Base-by-base conservation (phyloP, 2,797 vertebrate genomes). In the Chrosomus eos region DNA sequence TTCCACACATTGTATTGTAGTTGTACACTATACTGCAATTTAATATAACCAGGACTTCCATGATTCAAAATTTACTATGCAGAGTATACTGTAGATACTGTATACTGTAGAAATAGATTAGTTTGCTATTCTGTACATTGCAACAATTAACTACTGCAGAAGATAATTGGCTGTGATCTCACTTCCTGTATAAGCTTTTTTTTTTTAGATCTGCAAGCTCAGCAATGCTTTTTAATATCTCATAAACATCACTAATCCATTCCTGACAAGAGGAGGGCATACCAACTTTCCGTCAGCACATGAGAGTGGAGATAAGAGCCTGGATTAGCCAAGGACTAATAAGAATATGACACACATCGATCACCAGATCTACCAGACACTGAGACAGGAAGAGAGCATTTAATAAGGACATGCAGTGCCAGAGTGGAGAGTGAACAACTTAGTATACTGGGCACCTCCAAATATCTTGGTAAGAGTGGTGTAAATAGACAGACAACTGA, bases 211-310 rank as follows among this genome's bases (percentile, higher is more conserved):
- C 66, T 80, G 85, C 53, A 88, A 82, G 83, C 36, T 89, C 88
- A 88, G 85, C 85, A 75, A 14, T 66, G 40, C 53, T 36, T 71
- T 80, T 70, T 81, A 74, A 77, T 48, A 48, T 72, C 40, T 62
- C 72, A 58, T 43, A 87, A 76, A 82, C 77, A 81, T 80, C 53
- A 88, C 71, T 89, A 90, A 89, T 87, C 86, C 81, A 76, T 58
- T 45, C 31, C 81, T 74, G 8, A 28, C 36, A 80, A 89, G 53
- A 87, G 85, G 85, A 89, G 88, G 82, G 85, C 60, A 48, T 43
- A 84, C 81, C 31, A 85, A 87, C 85, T 90, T 91, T 90, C 90
- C 90, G 83, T 91, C 80, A 91, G 87, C 84, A 87, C 85, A 88
- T 81, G 80, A 53, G 21, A 82, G 80, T 86, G 74, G 80, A 88